Evolutionary conservation across 1,140 invertebrate species (phyloP), one percentile per base, ranked within the genome.

Genomic region (Diabrotica virgifera): DNA sequence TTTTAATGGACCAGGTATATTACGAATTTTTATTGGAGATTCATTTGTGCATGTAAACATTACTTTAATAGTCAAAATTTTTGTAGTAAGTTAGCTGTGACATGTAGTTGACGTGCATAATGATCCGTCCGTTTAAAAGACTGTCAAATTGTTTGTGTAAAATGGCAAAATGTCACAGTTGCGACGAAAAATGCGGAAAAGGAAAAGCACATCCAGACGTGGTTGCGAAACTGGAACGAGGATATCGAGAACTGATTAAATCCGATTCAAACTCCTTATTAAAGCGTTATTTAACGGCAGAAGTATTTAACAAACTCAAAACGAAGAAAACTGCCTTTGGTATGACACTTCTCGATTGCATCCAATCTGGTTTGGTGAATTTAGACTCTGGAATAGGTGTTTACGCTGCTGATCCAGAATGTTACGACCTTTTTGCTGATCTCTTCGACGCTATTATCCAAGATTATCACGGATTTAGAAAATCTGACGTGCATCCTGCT

Each of bases 381-480:
- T 80, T 81, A 0, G 84, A 87, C 58, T 85, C 87, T 6, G 77
- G 82, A 10, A 80, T 89, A 8, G 90, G 89, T 63, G 74, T 90
- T 36, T 92, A 92, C 76, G 90, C 90, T 5, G 84, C 88, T 0
- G 90, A 93, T 80, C 82, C 86, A 0, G 85, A 92, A 56, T 80
- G 86, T 5, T 93, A 93, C 78, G 82, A 81, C 40, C 77, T 86
- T 1, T 93, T 92, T 72, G 78, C 78, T 9, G 82, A 84, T 52
- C 77, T 93, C 8, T 93, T 94, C 73, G 85, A 92, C 77, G 88
- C 89, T 8, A 85, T 93, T 73, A 92, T 94, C 73, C 83, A 88
- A 66, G 89, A 91, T 62, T 92, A 91, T 74, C 90, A 93, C 72
- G 79, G 85, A 54, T 86, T 89, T 75, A 84, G 84, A 59, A 78